Evolutionary conservation across 1,140 invertebrate species (phyloP).

Genomic region (Eumaeus atala): DNA sequence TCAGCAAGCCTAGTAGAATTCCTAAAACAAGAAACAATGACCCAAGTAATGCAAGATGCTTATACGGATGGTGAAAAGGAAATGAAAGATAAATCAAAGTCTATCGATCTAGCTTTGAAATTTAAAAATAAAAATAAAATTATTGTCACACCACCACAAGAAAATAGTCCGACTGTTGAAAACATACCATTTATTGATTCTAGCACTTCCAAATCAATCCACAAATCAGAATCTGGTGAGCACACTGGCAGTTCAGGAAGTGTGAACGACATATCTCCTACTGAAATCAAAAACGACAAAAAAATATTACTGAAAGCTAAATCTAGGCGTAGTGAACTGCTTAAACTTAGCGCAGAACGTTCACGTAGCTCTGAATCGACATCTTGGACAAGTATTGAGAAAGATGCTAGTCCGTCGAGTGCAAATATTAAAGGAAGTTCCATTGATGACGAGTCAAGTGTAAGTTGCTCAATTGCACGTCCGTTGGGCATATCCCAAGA

Average conservation of each 20-base stretch:
- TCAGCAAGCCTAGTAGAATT: constrained; percentile 69
- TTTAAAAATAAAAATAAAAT: constrained; percentile 74
- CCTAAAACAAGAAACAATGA: constrained; percentile 65
- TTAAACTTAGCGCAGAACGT: constrained; percentile 78
- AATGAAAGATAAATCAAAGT: constrained; percentile 35
- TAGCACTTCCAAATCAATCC: constrained; percentile 51
- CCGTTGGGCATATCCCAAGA: constrained; percentile 84
- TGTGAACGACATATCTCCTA: constrained; percentile 55
- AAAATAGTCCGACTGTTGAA: constrained; percentile 71
- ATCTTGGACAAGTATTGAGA: constrained; percentile 77
- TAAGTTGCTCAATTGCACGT: constrained; percentile 85
- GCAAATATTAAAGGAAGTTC: constrained; percentile 77
- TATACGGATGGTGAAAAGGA: constrained; percentile 47
- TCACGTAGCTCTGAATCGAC: constrained; percentile 80
- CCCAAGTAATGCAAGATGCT: constrained; percentile 52
- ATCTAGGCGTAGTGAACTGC: constrained; percentile 65
- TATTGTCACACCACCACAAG: constrained; percentile 71
- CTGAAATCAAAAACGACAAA: constrained; percentile 52
- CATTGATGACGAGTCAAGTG: constrained; percentile 84
- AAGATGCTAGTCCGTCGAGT: constrained; percentile 75
- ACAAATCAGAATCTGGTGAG: constrained; percentile 63
- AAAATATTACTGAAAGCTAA: constrained; percentile 64
- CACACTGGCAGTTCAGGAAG: constrained; percentile 66
- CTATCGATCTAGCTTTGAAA: constrained; percentile 50
- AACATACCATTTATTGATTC: constrained; percentile 68